Conservation (phyloP, 2,113 vertebrate genomes). For the Seriola aureovittata region DNA sequence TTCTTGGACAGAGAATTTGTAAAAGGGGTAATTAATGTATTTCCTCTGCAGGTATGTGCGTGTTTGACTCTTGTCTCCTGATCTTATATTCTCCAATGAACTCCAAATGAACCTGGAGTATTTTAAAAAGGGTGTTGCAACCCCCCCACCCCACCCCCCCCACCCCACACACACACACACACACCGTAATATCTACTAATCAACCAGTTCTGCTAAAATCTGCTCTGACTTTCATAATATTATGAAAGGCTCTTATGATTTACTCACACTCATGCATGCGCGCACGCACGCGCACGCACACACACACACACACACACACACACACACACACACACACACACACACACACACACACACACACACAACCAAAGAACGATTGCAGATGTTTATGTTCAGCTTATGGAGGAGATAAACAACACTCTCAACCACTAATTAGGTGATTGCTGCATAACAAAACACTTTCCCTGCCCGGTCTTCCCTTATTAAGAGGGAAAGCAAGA, state of each 20-base stretch:
- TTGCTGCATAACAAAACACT: slow-evolving; percentile 24
- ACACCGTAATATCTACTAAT: slow-evolving; percentile 10
- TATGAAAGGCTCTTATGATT: slow-evolving; percentile 6
- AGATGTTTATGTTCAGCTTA: slow-evolving; percentile 48
- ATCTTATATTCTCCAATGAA: slow-evolving; percentile 30
- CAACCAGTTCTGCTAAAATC: slow-evolving; percentile 37
- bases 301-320: background rate
- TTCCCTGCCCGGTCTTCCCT: background rate
- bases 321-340: background rate
- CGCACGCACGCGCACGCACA: no score
- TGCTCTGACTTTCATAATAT: slow-evolving; percentile 30
- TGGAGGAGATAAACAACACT: slow-evolving; percentile 35
- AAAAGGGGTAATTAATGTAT: slow-evolving; percentile 18
- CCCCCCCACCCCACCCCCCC: background rate
- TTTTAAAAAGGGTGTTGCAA: background rate
- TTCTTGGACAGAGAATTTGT: background rate
- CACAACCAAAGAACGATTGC: background rate
- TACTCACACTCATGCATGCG: background rate
- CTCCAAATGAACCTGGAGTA: slow-evolving; percentile 48
- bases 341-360: background rate
- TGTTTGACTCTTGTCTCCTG: slow-evolving; percentile 25
- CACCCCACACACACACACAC: no score
- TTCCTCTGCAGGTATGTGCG: slow-evolving; percentile 48
- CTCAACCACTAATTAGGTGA: slow-evolving; percentile 48
- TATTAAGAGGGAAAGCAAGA: slow-evolving; percentile 15